Conservation (phyloP, 1,140 invertebrate species). For the Arctopsyche grandis region DNA sequence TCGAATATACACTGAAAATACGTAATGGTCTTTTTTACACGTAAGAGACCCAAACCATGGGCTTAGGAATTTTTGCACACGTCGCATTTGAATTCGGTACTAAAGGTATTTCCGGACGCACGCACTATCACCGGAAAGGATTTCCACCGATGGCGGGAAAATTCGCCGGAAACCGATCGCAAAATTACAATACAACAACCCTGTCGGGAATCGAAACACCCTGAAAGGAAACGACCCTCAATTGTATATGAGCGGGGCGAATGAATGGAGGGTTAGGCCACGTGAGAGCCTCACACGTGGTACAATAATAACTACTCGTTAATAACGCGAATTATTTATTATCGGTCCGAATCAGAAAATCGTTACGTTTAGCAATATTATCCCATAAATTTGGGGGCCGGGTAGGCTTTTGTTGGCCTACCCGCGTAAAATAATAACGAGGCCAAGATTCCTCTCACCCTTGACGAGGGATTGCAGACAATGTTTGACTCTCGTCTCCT, state of each 20-base stretch:
- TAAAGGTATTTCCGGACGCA: not conserved
- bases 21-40: not conserved
- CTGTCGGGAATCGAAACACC: not conserved
- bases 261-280: not conserved
- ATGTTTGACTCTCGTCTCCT: conserved; percentile 32
- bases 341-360: not conserved
- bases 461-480: conserved; percentile 27
- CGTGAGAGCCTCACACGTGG: not conserved
- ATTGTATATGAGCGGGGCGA: not conserved
- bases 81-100: not conserved
- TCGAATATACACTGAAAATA: not conserved
- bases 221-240: not conserved
- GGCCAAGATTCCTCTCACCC: conserved; percentile 19
- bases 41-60: too few relatives aligned
- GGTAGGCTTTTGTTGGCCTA: not conserved
- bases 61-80: not conserved
- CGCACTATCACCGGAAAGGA: not conserved
- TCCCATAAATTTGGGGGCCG: conserved; percentile 5
- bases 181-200: conserved; percentile 34
- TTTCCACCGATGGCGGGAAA: not conserved
- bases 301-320: not conserved
- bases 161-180: conserved; percentile 19
- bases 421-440: conserved; percentile 5
- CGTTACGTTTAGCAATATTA: conserved; percentile 20
- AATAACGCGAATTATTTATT: conserved; percentile 35